Evolutionary conservation across 2,797 vertebrate genomes (phyloP), one percentile per base, ranked within the genome.

Genomic region (Gadopsis bispinosus): DNA sequence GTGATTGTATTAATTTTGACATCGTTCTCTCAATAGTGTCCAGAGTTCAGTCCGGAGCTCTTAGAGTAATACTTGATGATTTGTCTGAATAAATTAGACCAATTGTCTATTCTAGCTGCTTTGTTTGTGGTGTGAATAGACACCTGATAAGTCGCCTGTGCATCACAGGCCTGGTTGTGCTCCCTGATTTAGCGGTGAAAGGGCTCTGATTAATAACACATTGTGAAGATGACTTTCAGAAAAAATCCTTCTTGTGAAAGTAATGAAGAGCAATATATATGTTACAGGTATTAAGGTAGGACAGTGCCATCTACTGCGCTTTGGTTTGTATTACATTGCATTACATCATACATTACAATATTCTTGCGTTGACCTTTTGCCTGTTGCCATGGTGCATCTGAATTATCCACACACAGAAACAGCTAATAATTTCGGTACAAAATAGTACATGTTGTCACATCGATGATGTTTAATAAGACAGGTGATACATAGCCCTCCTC

Each of bases 241-340:
- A 31, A n/a, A 45, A 20, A 64, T 37, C 29, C 17, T 55, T 19
- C 9, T 22, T 5, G 26, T 39, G n/a, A 35, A 31, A 63, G 16
- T 31, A 19, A 59, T 48, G 14, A 71, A 69, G 65, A 71, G 60
- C 3, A 20, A 60, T 41, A 29, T 5, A 37, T 5, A 37, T 41
- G 16, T 45, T 54, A 11, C 26, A 76, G 26, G n/a, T 68, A 48
- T 70, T 16, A 35, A 81, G 67, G 82, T 66, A 11, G 79, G 43
- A 83, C 73, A 85, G 75, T 75, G 88, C 90, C 87, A 85, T 80
- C 89, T 90, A 62, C 77, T 78, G 90, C 2, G 0, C 54, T 61
- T 10, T 41, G 9, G 9, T 55, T 64, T 65, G 72, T 45, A 86
- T 62, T 88, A 85, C 43, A 86, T 62, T 88, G 84, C 87, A 85